phyloP scores from a whole-genome alignment of 2,797 vertebrate species.

The Acridotheres tristis region DNA sequence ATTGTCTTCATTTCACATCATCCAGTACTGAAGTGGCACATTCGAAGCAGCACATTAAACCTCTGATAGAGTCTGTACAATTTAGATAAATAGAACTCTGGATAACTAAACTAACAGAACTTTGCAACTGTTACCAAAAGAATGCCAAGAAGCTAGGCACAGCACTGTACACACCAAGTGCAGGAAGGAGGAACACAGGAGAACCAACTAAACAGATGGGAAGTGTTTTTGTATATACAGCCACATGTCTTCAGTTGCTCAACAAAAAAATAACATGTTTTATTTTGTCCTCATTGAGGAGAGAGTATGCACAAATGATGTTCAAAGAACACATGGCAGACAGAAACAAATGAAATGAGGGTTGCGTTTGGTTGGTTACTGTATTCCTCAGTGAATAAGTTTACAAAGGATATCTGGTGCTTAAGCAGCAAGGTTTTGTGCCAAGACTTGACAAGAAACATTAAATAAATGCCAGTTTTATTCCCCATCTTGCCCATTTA shows the following conservation, averaged over 20 bases:
- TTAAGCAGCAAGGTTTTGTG: conserved; percentile 65
- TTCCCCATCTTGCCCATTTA: conserved; percentile 62
- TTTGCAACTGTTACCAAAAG: conserved; percentile 86
- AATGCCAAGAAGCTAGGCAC: conserved; percentile 81
- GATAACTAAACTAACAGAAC: conserved; percentile 69
- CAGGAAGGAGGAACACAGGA: conserved; percentile 62
- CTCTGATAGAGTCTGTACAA: conserved; percentile 76
- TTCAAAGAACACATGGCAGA: conserved; percentile 72
- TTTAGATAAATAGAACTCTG: conserved; percentile 84
- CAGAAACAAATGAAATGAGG: conserved; percentile 37
- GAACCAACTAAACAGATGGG: conserved; percentile 25
- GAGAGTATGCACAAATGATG: conserved; percentile 84
- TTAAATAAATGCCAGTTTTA: conserved; percentile 67
- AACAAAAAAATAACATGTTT: conserved; percentile 84
- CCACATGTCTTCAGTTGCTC: conserved; percentile 68
- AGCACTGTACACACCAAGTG: conserved; percentile 84
- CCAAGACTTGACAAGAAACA: conserved; percentile 63
- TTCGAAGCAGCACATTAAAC: conserved; percentile 75
- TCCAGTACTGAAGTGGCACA: conserved; percentile 75
- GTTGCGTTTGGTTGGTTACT: conserved; percentile 48
- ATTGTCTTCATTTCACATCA: conserved; percentile 75
- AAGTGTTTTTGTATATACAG: conserved; percentile 68
- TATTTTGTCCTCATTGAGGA: conserved; percentile 94
- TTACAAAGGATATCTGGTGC: conserved; percentile 54
- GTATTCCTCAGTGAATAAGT: conserved; percentile 44